phyloP scores from a whole-genome alignment of 2,888 invertebrate species.

The Priocnemis perturbator region DNA sequence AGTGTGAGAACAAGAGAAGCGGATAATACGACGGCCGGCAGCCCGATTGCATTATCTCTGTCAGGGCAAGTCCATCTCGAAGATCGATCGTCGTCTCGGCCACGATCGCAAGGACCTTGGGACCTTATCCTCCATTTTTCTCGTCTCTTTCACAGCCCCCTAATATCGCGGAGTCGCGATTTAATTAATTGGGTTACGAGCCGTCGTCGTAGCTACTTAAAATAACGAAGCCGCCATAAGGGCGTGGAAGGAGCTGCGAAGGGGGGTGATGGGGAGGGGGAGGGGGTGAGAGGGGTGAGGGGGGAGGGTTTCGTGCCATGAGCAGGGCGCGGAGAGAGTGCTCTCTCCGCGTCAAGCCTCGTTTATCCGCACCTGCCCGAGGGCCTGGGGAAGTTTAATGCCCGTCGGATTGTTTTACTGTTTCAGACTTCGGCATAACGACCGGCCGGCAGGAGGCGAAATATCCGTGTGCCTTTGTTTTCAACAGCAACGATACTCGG shows the following conservation, averaged over 20 bases:
- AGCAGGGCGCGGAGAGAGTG: too few species aligned
- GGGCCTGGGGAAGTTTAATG: conserved; percentile 5
- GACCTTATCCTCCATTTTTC: too few species aligned
- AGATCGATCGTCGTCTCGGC: neutral
- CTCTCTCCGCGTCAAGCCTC: conserved; percentile 1
- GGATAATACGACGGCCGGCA: neutral
- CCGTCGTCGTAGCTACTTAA: conserved; percentile 28
- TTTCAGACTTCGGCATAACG: conserved; percentile 91
- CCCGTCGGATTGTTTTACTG: conserved; percentile 53
- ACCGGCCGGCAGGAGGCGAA: conserved; percentile 86
- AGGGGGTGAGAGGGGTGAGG: too few species aligned
- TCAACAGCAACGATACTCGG: conserved; percentile 87
- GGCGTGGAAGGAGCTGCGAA: neutral
- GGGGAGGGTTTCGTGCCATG: too few species aligned
- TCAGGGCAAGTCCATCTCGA: neutral
- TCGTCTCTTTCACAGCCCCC: too few species aligned
- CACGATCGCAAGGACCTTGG: neutral
- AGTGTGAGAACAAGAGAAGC: too few species aligned
- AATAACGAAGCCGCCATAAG: conserved; percentile 10
- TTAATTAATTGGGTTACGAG: conserved; percentile 36
- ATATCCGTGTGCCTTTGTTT: conserved; percentile 91
- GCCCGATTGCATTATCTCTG: conserved; percentile 5
- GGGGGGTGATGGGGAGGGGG: neutral
- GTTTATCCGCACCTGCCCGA: conserved; percentile 24
- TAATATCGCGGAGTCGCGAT: conserved; percentile 20